A percentile compares a stretch with the other conserved stretches of the same genome.
Evolutionary conservation across 1,140 invertebrate species (phyloP).

Genomic region (Drosophila quadrilineata): DNA sequence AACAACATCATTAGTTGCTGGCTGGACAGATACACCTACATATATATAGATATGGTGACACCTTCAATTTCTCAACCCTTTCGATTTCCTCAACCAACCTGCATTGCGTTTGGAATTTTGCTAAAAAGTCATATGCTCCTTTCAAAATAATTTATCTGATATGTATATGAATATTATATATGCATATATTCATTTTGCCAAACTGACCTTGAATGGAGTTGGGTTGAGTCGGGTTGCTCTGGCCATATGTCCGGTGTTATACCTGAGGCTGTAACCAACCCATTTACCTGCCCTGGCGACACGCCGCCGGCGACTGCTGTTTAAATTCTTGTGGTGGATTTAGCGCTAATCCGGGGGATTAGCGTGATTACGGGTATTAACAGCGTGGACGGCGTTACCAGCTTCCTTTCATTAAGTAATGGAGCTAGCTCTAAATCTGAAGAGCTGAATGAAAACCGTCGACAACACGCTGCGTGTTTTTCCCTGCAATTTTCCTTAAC

Average conservation of each 20-base stretch:
- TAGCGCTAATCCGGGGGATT: slow-evolving; percentile 65
- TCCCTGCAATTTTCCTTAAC: slow-evolving; percentile 16
- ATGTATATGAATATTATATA: too few species aligned
- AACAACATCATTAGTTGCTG: slow-evolving; percentile 56
- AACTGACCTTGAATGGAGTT: slow-evolving; percentile 34
- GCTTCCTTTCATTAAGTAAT: slow-evolving; percentile 65
- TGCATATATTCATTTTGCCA: slow-evolving; percentile 43
- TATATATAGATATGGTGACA: slow-evolving; percentile 22
- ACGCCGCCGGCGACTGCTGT: slow-evolving; percentile 48
- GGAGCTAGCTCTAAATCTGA: slow-evolving; percentile 47
- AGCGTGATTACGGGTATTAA: slow-evolving; percentile 26
- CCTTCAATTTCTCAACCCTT: slow-evolving; percentile 30
- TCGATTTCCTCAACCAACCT: slow-evolving; percentile 34
- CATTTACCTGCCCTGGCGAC: slow-evolving; percentile 4
- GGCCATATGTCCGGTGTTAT: slow-evolving; percentile 1
- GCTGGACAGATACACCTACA: too few species aligned
- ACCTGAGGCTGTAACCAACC: background rate
- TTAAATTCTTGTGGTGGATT: slow-evolving; percentile 77
- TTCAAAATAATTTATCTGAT: too few species aligned
- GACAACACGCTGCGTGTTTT: too few species aligned
- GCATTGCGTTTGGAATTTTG: slow-evolving; percentile 26
- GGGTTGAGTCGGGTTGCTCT: too few species aligned
- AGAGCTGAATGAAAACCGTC: slow-evolving; percentile 48
- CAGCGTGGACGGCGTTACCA: slow-evolving; percentile 41
- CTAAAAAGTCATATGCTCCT: slow-evolving; percentile 72